Conservation (phyloP, 2,888 invertebrate genomes). For the Philonicus albiceps region DNA sequence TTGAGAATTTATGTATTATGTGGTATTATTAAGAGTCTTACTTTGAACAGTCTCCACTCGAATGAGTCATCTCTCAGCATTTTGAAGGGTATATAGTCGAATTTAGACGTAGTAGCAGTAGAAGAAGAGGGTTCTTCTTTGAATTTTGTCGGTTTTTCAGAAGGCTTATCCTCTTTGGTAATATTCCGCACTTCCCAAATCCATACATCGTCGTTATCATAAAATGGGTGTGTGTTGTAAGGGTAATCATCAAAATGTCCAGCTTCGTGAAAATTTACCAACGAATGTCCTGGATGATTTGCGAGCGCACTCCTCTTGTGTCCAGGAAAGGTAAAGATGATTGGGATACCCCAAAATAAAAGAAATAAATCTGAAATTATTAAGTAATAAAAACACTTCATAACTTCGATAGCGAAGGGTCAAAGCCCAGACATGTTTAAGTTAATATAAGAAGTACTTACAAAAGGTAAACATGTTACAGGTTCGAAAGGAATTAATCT, state of each 20-base stretch:
- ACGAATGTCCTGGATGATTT: neutral
- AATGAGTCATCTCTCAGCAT: slow-evolving; percentile 67
- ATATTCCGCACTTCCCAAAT: neutral
- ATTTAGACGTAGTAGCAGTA: neutral
- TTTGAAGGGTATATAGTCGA: slow-evolving; percentile 57
- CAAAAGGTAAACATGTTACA: neutral
- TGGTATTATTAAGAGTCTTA: slow-evolving; percentile 53
- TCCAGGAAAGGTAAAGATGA: neutral
- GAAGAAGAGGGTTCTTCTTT: neutral
- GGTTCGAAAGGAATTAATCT: neutral
- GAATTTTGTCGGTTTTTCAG: neutral
- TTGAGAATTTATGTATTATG: neutral
- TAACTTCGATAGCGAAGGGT: neutral
- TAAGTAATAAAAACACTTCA: neutral
- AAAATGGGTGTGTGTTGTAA: neutral
- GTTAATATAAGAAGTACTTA: neutral
- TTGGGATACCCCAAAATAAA: neutral
- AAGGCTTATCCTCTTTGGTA: neutral
- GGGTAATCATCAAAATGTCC: neutral
- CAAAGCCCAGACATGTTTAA: neutral
- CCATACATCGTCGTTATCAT: neutral
- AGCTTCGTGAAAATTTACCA: neutral
- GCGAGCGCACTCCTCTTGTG: neutral
- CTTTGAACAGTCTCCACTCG: slow-evolving; percentile 74
- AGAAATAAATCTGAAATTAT: neutral